A percentile compares a stretch with the other conserved stretches of the same genome.
phyloP scores from a whole-genome alignment of 2,113 vertebrate genomes.

The Paratilapia polleni region DNA sequence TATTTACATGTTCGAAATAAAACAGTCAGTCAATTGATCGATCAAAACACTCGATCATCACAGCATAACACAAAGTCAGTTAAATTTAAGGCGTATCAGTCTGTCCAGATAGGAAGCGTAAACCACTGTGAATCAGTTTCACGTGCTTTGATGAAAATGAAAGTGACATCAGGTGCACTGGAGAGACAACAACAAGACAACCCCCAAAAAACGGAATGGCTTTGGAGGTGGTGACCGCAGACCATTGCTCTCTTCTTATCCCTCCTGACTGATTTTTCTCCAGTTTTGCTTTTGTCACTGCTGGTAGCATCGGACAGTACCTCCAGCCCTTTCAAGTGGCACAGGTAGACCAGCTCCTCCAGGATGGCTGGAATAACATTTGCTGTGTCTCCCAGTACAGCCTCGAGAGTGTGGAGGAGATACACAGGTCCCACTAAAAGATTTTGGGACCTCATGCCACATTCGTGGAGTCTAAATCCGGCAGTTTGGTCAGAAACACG shows the following conservation, averaged over 20 bases:
- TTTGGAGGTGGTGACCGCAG: neutral
- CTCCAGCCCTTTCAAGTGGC: neutral
- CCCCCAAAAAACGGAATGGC: neutral
- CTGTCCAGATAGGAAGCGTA: neutral
- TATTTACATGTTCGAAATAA: too few species aligned
- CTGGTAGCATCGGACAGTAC: neutral
- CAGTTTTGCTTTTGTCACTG: neutral
- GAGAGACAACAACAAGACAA: neutral
- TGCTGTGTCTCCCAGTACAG: neutral
- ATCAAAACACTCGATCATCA: too few species aligned
- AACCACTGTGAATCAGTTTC: neutral
- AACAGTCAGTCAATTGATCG: too few species aligned
- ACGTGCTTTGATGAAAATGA: neutral
- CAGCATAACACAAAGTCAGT: neutral
- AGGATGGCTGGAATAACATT: neutral
- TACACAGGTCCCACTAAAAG: neutral
- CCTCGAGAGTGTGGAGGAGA: neutral
- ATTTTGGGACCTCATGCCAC: neutral
- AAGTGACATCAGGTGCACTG: neutral
- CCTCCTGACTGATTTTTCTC: neutral
- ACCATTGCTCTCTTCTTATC: neutral
- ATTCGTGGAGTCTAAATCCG: neutral
- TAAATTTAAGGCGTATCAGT: neutral
- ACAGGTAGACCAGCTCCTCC: neutral
- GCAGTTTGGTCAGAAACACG: neutral